Evolutionary conservation across 1,140 invertebrate species (phyloP).

Genomic region (Pachyrhynchus sulphureomaculatus): DNA sequence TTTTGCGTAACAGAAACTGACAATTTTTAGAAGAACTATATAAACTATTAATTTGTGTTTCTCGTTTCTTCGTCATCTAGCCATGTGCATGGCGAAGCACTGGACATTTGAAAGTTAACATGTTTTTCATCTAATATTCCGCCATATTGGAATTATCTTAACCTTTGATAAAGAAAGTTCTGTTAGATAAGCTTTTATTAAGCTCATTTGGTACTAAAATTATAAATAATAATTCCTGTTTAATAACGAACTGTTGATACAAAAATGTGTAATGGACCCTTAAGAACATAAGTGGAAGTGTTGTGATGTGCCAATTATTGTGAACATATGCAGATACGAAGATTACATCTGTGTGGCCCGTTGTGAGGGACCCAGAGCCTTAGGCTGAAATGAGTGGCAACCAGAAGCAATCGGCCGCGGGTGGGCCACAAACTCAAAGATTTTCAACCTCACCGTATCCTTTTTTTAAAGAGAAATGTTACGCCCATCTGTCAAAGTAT

Average conservation of each 20-base stretch:
- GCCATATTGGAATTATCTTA: slow-evolving; percentile 52
- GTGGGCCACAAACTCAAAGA: slow-evolving; percentile 45
- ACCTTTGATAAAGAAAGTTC: slow-evolving; percentile 49
- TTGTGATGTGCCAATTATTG: slow-evolving; percentile 38
- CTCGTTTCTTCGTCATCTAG: background rate
- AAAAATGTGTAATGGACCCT: slow-evolving; percentile 30
- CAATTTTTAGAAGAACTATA: slow-evolving; percentile 42
- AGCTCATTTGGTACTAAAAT: slow-evolving; percentile 1
- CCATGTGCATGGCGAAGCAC: slow-evolving; percentile 3
- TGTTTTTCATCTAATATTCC: slow-evolving; percentile 52
- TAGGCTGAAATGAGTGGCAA: slow-evolving; percentile 49
- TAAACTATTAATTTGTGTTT: slow-evolving; percentile 39
- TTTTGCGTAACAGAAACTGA: slow-evolving; percentile 25
- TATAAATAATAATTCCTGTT: slow-evolving; percentile 24
- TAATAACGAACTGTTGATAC: background rate
- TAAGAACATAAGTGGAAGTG: slow-evolving; percentile 33
- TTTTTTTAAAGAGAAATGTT: slow-evolving; percentile 40
- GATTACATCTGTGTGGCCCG: slow-evolving; percentile 44
- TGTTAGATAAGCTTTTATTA: slow-evolving; percentile 37
- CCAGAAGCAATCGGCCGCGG: slow-evolving; percentile 48
- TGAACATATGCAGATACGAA: slow-evolving; percentile 48
- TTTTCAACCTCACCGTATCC: slow-evolving; percentile 46
- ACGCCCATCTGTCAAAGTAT: slow-evolving; percentile 45
- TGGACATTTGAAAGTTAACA: slow-evolving; percentile 34
- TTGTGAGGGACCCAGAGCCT: slow-evolving; percentile 44